Conservation (phyloP, 2,797 vertebrate genomes). For the Typhlichthys eigenmanni region DNA sequence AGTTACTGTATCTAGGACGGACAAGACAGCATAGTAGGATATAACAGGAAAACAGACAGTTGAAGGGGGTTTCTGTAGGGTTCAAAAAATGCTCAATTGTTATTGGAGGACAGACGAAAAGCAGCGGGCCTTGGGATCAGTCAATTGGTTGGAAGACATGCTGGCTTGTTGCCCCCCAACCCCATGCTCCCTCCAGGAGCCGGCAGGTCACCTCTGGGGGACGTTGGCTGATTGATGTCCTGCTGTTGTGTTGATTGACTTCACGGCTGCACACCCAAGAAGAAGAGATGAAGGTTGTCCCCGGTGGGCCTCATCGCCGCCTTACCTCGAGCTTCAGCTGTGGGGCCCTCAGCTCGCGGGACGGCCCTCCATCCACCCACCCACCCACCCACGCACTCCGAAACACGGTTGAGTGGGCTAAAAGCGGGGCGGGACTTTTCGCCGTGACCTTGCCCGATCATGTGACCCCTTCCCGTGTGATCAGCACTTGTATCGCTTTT, state of each 20-base stretch:
- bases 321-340: conserved; percentile 48
- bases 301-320: conserved; percentile 51
- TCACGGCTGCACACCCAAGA: conserved; percentile 71
- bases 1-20: no score
- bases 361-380: conserved; percentile 47
- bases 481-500: conserved; percentile 53
- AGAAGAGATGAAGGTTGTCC: conserved; percentile 60
- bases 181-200: conserved; percentile 40
- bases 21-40: no score
- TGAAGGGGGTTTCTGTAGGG: no score
- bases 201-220: conserved; percentile 64
- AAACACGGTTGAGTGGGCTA: conserved; percentile 46
- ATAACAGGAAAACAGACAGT: no score
- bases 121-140: neutral
- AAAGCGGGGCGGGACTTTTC: conserved; percentile 40
- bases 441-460: conserved; percentile 17
- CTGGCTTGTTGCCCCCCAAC: neutral
- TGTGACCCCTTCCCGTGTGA: conserved; percentile 42
- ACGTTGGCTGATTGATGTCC: conserved; percentile 71
- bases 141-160: conserved; percentile 28
- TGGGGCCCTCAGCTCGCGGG: conserved; percentile 23
- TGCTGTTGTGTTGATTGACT: conserved; percentile 71
- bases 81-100: no score
- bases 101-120: no score
- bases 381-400: conserved; percentile 30